Percentiles rank a stretch among this genome's conserved stretches.
Evolutionary conservation across 2,113 vertebrate species (phyloP).

Genomic region (Chaenogobius annularis): DNA sequence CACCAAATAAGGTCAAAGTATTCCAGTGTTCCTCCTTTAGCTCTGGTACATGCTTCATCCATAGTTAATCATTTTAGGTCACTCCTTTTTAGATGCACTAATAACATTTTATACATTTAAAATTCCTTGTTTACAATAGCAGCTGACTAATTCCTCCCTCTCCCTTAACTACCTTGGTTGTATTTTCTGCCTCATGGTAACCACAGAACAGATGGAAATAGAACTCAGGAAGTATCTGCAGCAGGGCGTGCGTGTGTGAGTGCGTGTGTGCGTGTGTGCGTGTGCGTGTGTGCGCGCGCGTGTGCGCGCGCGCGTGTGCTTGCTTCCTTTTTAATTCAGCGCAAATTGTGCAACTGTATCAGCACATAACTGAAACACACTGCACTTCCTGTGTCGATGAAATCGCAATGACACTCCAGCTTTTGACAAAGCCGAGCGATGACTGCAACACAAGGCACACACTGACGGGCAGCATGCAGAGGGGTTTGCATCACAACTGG

Average conservation of each 20-base stretch:
- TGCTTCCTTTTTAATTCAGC: conserved; percentile 47
- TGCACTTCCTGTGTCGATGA: conserved; percentile 38
- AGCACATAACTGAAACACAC: conserved; percentile 42
- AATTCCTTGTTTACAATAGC: conserved; percentile 36
- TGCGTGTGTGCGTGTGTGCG: conserved; percentile 5
- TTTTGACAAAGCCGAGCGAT: not conserved
- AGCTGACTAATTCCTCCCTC: conserved; percentile 15
- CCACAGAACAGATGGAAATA: conserved; percentile 80
- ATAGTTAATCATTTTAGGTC: not conserved
- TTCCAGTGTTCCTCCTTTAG: no score
- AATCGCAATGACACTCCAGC: not conserved
- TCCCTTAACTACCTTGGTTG: conserved; percentile 12
- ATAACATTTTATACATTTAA: no score
- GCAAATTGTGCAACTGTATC: conserved; percentile 57
- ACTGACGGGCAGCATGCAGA: no score
- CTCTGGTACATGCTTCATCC: no score
- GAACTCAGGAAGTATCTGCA: conserved; percentile 63
- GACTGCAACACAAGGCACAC: no score
- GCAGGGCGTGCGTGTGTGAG: conserved; percentile 26
- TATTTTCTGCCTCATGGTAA: conserved; percentile 67
- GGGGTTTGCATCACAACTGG: no score
- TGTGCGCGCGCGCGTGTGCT: conserved; percentile 1
- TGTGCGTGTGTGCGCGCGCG: no score
- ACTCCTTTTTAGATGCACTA: no score
- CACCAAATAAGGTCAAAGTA: no score